Conservation (phyloP, 2,888 invertebrate genomes). For the Omphaloscelis lunosa region DNA sequence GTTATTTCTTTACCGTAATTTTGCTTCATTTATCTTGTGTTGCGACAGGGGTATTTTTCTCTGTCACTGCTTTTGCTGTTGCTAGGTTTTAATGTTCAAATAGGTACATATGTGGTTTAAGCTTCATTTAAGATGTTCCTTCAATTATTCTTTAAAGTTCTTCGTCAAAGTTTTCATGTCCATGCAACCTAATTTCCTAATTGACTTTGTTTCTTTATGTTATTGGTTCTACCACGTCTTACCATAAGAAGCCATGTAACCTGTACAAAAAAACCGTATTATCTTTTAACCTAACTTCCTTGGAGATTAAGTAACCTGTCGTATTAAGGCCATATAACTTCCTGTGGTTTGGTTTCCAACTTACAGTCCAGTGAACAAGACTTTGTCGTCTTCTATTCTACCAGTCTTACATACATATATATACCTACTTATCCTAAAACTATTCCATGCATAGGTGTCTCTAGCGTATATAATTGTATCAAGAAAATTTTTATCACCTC, state of each 20-base stretch:
- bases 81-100: conserved; percentile 15
- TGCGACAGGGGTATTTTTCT: conserved; percentile 49
- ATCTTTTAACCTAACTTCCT: conserved; percentile 58
- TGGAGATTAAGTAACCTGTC: conserved; percentile 63
- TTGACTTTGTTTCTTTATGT: conserved; percentile 14
- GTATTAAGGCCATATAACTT: conserved; percentile 66
- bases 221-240: neutral
- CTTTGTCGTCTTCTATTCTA: conserved; percentile 8
- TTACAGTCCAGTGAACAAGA: conserved; percentile 44
- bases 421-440: neutral
- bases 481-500: neutral
- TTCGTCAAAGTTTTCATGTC: neutral
- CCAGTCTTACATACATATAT: neutral
- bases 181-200: conserved; percentile 48
- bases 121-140: neutral
- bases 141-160: neutral
- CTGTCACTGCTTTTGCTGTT: conserved; percentile 20
- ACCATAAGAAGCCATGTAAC: conserved; percentile 59
- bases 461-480: neutral
- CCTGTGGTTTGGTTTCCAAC: conserved; percentile 66
- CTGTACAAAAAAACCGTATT: conserved; percentile 40
- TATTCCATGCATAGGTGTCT: neutral
- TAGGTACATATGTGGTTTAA: neutral
- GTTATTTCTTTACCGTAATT: conserved; percentile 61
- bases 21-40: conserved; percentile 63